Percentiles rank a stretch among this genome's conserved stretches.
Conservation (phyloP, 1,140 invertebrate species). For the Meloidogyne exigua region DNA sequence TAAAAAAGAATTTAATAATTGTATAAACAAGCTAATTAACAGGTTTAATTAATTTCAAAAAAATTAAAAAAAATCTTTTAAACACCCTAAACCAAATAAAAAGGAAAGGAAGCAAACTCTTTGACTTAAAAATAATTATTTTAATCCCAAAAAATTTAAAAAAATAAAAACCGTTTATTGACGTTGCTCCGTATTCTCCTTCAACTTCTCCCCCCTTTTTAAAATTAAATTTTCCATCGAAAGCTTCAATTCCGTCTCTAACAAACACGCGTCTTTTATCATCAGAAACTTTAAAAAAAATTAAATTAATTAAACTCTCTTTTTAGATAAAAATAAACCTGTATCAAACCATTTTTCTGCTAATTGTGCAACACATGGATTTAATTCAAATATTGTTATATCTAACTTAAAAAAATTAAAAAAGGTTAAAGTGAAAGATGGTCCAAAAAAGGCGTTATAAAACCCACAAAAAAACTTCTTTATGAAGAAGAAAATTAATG, state of each 20-base stretch:
- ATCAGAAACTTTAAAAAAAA: slow-evolving; percentile 19
- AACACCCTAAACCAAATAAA: too few relatives aligned
- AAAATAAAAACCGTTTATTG: not conserved
- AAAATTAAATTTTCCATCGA: slow-evolving; percentile 4
- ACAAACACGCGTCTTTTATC: slow-evolving; percentile 29
- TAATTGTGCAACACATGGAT: slow-evolving; percentile 24
- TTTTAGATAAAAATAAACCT: not conserved
- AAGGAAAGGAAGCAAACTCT: too few relatives aligned
- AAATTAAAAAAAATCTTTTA: too few relatives aligned
- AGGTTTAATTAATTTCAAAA: too few relatives aligned
- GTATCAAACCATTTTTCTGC: slow-evolving; percentile 43
- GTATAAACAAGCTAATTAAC: too few relatives aligned
- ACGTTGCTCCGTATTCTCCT: too few relatives aligned
- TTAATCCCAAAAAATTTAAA: not conserved
- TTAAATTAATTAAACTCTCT: not conserved
- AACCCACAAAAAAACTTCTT: too few relatives aligned
- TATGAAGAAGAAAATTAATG: too few relatives aligned
- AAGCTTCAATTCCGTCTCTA: slow-evolving; percentile 33
- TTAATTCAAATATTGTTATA: slow-evolving; percentile 37
- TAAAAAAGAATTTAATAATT: too few relatives aligned
- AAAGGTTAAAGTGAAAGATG: too few relatives aligned
- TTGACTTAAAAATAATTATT: too few relatives aligned
- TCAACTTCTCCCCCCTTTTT: slow-evolving; percentile 20
- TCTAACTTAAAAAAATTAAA: slow-evolving; percentile 32
- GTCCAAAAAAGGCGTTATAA: too few relatives aligned